A percentile compares a stretch with the other conserved stretches of the same genome.
phyloP scores from a whole-genome alignment of 1,140 invertebrate species.

The Drosophila saltans region DNA sequence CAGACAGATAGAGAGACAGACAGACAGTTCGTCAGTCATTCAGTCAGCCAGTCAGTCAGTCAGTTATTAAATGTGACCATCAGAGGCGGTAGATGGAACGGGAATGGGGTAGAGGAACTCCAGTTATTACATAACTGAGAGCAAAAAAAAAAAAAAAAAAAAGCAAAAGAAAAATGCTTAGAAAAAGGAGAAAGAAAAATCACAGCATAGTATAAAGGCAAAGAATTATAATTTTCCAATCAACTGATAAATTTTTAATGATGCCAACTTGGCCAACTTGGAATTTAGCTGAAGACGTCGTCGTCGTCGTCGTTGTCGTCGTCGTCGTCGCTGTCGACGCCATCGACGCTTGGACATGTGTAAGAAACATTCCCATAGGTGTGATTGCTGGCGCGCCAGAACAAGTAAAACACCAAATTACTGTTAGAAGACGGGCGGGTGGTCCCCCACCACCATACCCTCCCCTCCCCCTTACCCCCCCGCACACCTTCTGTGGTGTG shows the following conservation, averaged over 20 bases:
- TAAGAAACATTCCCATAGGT: conserved; percentile 79
- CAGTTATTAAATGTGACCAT: conserved; percentile 75
- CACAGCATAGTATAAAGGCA: conserved; percentile 73
- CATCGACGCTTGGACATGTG: conserved; percentile 56
- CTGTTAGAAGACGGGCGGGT: conserved; percentile 54
- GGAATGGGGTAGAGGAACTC: conserved; percentile 2
- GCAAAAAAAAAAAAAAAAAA: conserved; percentile 29
- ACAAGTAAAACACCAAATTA: conserved; percentile 81
- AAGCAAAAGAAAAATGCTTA: conserved; percentile 3
- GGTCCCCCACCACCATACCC: not conserved
- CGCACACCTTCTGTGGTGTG: too few relatives aligned
- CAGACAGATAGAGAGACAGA: conserved; percentile 13
- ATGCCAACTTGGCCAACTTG: conserved; percentile 61
- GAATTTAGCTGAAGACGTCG: conserved; percentile 45
- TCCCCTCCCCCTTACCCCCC: not conserved
- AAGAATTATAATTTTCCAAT: conserved; percentile 82
- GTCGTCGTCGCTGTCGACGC: not conserved
- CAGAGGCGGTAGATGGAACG: not conserved
- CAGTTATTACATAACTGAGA: conserved; percentile 64
- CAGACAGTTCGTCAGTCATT: conserved; percentile 39
- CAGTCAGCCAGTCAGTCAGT: conserved; percentile 39
- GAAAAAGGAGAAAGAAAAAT: conserved; percentile 43
- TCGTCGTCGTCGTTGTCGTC: not conserved
- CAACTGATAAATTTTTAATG: conserved; percentile 82
- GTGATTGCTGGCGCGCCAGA: conserved; percentile 79